phyloP scores from a whole-genome alignment of 2,113 vertebrate species.

The Gobio gobio region DNA sequence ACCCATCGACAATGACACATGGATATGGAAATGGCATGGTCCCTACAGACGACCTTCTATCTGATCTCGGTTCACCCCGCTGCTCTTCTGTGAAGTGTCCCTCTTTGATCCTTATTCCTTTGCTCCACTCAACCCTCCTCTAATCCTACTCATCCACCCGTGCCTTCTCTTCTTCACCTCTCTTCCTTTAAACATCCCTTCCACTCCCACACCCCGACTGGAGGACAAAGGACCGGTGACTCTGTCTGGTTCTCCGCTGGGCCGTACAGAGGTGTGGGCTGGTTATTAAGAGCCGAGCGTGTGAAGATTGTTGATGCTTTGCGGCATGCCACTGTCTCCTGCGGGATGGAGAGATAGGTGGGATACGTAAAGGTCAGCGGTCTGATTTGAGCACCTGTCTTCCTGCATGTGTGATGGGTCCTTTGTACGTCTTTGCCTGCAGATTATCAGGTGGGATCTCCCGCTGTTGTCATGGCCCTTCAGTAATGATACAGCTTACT shows the following conservation, averaged over 20 bases:
- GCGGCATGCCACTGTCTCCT: background rate
- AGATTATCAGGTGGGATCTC: slow-evolving; percentile 7
- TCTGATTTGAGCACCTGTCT: slow-evolving; percentile 32
- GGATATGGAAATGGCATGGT: slow-evolving; percentile 33
- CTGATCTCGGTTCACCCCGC: slow-evolving; percentile 38
- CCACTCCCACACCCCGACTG: background rate
- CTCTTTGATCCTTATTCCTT: slow-evolving; percentile 44
- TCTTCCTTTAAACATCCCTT: slow-evolving; percentile 26
- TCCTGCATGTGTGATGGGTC: slow-evolving; percentile 24
- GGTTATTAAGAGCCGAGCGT: slow-evolving; percentile 32
- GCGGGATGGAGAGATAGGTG: slow-evolving; percentile 32
- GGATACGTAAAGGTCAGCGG: slow-evolving; percentile 38
- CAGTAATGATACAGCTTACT: slow-evolving; percentile 46
- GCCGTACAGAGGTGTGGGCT: slow-evolving; percentile 1
- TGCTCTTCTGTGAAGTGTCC: slow-evolving; percentile 38
- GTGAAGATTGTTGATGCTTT: slow-evolving; percentile 23
- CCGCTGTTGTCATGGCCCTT: slow-evolving; percentile 30
- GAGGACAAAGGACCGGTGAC: slow-evolving; percentile 25
- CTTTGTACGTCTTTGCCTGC: slow-evolving; percentile 31
- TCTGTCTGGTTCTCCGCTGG: slow-evolving; percentile 6
- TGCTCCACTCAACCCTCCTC: slow-evolving; percentile 49
- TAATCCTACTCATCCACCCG: slow-evolving; percentile 53
- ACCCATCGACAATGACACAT: slow-evolving; percentile 20
- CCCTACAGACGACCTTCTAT: slow-evolving; percentile 20
- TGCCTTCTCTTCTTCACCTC: slow-evolving; percentile 14